Percentiles rank a stretch among this genome's conserved stretches.
Evolutionary conservation across 2,888 invertebrate species (phyloP).

Genomic region (Pyrrhia umbra): DNA sequence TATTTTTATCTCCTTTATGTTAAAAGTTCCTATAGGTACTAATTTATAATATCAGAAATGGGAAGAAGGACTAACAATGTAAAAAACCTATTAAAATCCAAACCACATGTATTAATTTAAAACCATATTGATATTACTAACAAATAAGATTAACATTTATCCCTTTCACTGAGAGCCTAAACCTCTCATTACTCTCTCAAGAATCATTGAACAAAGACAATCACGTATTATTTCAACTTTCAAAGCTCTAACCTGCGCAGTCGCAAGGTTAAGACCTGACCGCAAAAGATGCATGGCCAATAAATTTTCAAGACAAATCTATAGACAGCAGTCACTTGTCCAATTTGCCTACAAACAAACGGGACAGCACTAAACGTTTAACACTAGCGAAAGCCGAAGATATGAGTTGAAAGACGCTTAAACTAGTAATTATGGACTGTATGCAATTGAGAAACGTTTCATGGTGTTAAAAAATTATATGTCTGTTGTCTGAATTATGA

Average conservation of each 20-base stretch:
- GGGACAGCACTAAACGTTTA: conserved; percentile 22
- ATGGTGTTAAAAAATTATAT: neutral
- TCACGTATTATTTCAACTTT: conserved; percentile 38
- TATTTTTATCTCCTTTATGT: neutral
- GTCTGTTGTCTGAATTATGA: neutral
- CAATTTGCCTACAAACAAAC: conserved; percentile 61
- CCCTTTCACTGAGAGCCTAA: neutral
- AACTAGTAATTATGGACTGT: conserved; percentile 5
- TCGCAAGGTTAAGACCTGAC: conserved; percentile 26
- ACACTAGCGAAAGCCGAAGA: conserved; percentile 41
- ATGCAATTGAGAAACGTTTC: neutral
- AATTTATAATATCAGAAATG: neutral
- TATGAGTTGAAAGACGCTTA: conserved; percentile 20
- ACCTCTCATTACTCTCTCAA: neutral
- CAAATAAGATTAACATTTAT: too few species aligned
- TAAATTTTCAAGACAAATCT: conserved; percentile 40
- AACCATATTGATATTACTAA: too few species aligned
- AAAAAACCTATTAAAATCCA: too few species aligned
- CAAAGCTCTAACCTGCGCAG: conserved; percentile 19
- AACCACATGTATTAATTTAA: too few species aligned
- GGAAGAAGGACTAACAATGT: too few species aligned
- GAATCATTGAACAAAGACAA: conserved; percentile 25
- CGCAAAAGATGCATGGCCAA: conserved; percentile 30
- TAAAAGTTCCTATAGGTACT: neutral
- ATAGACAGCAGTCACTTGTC: conserved; percentile 45